Conservation (phyloP, 2,797 vertebrate species). For the Channa striata region DNA sequence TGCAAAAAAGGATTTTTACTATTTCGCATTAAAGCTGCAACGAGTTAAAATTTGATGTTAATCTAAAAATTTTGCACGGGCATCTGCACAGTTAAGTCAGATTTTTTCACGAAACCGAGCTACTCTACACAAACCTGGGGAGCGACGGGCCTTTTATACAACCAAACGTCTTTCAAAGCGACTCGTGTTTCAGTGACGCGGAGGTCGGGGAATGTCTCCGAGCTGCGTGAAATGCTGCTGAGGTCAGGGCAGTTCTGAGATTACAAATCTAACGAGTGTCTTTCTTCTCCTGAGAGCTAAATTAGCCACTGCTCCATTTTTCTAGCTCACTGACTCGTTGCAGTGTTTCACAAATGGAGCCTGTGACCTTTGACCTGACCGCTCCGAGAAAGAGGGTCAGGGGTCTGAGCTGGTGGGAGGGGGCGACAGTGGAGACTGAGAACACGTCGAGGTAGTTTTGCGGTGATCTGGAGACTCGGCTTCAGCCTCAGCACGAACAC, state of each 20-base stretch:
- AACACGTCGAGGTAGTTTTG: not conserved
- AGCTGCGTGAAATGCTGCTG: not conserved
- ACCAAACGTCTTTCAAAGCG: not conserved
- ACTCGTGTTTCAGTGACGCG: not conserved
- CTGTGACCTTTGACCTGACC: conserved; percentile 60
- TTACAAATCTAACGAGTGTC: conserved; percentile 40
- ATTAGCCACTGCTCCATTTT: conserved; percentile 54
- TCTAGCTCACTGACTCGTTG: conserved; percentile 65
- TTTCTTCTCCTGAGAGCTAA: conserved; percentile 27
- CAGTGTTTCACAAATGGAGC: conserved; percentile 48
- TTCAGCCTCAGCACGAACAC: no score
- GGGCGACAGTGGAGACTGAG: conserved; percentile 2
- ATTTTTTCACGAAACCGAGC: no score
- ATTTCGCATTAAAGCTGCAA: no score
- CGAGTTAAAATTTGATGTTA: no score
- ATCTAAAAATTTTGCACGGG: no score
- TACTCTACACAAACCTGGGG: no score
- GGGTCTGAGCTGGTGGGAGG: conserved; percentile 3
- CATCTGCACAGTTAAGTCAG: no score
- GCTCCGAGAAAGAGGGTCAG: not conserved
- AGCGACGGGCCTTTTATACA: no score
- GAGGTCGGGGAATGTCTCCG: conserved; percentile 14
- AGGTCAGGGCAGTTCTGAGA: conserved; percentile 36
- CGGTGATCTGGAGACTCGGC: conserved; percentile 1
- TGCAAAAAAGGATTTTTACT: no score